Evolutionary conservation across 2,888 invertebrate genomes (phyloP), one percentile per base, ranked within the genome.

Genomic region (Orthosia incerta): DNA sequence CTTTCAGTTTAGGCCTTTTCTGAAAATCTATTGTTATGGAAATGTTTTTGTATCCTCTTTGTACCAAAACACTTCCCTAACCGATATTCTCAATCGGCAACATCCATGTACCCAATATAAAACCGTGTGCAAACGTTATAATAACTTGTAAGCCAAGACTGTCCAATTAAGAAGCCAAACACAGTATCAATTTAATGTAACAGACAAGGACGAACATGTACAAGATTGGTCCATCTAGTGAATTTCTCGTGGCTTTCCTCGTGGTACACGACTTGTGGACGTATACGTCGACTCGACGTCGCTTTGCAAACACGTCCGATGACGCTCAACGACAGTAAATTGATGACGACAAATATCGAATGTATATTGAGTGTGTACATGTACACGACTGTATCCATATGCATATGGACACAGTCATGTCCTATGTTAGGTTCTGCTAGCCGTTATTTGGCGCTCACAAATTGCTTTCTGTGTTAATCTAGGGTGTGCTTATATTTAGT

Each of bases 181-280:
- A 90, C 89, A 87, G 88, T 89, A 90, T 93, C 95, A 94, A 95
- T 95, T 94, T 94, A 93, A 89, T 93, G 92, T 91, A 92, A 95
- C 93, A 93, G 93, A 92, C 93, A 90, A 89, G 89, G 87, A 71
- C 82, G 88, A 84, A 84, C 87, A 85, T 89, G 89, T 87, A 86
- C 86, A 86, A 86, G 86, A 86, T 86, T 76, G 93, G 91, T 89
- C 91, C 92, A 91, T 92, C 93, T 92, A 91, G 91, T 90, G 92
- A 89, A 92, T 93, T 93, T 90, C 93, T 94, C 93, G 89, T 90
- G 88, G 91, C 88, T 89, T 90, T 88, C 90, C 31, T 31, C 88
- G 88, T 82, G 88, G 87, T 88, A 93, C 94, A 93, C 85, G 91
- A 91, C 91, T 90, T 89, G 89, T 86, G 85, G 83, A 80, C 82